Evolutionary conservation across 2,888 invertebrate genomes (phyloP).

Genomic region (Lobophora halterata): DNA sequence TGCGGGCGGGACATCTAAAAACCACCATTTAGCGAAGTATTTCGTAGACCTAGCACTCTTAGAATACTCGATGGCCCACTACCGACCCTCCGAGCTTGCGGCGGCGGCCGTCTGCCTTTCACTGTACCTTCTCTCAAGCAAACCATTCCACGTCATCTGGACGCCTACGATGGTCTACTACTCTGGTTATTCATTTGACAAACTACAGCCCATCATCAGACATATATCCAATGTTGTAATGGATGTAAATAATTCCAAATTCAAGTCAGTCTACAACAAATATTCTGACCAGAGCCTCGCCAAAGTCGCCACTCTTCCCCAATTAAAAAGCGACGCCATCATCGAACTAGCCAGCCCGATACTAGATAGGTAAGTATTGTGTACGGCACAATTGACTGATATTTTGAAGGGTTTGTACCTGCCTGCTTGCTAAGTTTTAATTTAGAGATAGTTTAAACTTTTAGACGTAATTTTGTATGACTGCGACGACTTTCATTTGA

Average conservation of each 20-base stretch:
- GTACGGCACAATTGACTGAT: slow-evolving; percentile 42
- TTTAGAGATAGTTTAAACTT: slow-evolving; percentile 50
- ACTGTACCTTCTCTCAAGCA: slow-evolving; percentile 77
- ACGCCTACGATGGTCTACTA: slow-evolving; percentile 87
- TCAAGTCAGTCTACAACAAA: slow-evolving; percentile 85
- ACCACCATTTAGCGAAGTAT: slow-evolving; percentile 94
- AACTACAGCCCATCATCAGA: slow-evolving; percentile 85
- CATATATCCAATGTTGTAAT: slow-evolving; percentile 85
- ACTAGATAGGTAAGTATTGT: slow-evolving; percentile 10
- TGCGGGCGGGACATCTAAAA: slow-evolving; percentile 79
- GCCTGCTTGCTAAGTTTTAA: slow-evolving; percentile 48
- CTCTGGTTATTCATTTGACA: slow-evolving; percentile 85
- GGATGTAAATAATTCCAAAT: slow-evolving; percentile 85
- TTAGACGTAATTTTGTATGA: slow-evolving; percentile 53
- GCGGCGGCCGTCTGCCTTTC: slow-evolving; percentile 90
- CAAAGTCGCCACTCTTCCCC: slow-evolving; percentile 83
- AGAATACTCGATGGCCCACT: slow-evolving; percentile 89
- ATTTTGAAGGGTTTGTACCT: slow-evolving; percentile 58
- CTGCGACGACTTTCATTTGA: slow-evolving; percentile 38
- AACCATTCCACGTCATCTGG: slow-evolving; percentile 81
- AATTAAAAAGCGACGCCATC: slow-evolving; percentile 76
- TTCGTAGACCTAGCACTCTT: slow-evolving; percentile 91
- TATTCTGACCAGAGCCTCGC: slow-evolving; percentile 80
- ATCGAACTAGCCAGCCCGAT: slow-evolving; percentile 45
- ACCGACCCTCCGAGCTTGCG: slow-evolving; percentile 91